Evolutionary conservation across 1,140 invertebrate species (phyloP), one percentile per base, ranked within the genome.

Genomic region (Macrobrachium rosenbergii): DNA sequence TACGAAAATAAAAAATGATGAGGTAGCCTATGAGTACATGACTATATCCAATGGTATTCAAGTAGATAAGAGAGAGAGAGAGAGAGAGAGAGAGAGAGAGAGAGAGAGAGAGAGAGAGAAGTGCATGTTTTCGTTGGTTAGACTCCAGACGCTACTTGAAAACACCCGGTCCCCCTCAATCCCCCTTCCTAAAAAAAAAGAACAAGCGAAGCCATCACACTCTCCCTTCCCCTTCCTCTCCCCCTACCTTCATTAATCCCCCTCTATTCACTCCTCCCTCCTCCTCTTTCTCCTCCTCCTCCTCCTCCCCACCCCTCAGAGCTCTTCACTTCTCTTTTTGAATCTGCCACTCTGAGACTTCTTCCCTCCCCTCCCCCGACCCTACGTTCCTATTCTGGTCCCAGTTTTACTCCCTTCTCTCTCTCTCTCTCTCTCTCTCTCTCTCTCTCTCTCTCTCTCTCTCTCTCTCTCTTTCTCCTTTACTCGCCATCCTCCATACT

Each of bases 71-170:
- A 80, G 78, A 80, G 79, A 82, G 63, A 67, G 79, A 82, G 79
- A 82, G 63, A 67, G 79, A 64, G 79, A 82, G 79, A 67, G 60
- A 67, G 77, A 62, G 77, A 79, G 77, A 79, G 58, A 59, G 59
- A 52, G 52, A 52, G 52, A 52, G 52, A 52, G 52, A 52, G 52
- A 52, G 52, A 52, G 52, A 52, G 52, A 52, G 52, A 52, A 52
- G 52, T 52, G 52, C 52, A 52, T 52, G 52, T 52, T 52, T 52
- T 52, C 52, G 52, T 52, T 52, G 52, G 52, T 52, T 52, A 10
- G 52, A 12, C 52, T 52, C 52, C 52, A 52, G 52, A 52, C 52
- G 52, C 2, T 12, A 52, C 52, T 52, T 52, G 52, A 52, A 52
- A 52, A 52, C 52, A 52, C 52, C 52, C 52, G 52, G 52, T 8